These are phyloP conservation scores for Pegea sp. DNA, from an alignment of 23 tunicate species.

Conservation along the genomic window DNA sequence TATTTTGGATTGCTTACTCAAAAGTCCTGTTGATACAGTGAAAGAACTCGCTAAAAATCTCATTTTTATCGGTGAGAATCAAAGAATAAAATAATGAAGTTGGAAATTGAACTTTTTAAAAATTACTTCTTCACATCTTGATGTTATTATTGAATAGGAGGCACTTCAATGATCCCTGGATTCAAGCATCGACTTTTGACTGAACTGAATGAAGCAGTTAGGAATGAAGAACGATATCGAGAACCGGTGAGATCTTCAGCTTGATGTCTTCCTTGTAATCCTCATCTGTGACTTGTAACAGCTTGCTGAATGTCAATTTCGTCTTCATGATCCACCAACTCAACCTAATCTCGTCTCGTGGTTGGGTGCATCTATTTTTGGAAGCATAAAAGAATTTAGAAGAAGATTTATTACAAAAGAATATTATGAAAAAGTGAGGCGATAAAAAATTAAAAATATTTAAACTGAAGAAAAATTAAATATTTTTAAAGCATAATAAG, in stretches of 20 bases:
- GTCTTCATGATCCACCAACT: conserved; percentile 54
- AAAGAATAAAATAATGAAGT: not conserved
- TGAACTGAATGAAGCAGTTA: conserved; percentile 39
- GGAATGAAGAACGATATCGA: conserved; percentile 31
- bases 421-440: conserved; percentile 51
- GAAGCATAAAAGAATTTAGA: conserved; percentile 39
- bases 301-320: conserved; percentile 59
- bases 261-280: too few species aligned
- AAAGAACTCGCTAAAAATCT: conserved; percentile 46
- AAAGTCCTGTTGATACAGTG: conserved; percentile 44
- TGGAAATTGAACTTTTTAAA: not conserved
- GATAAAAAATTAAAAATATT: not conserved
- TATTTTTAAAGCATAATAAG: conserved; percentile 22
- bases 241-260: conserved; percentile 22
- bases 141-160: conserved; percentile 17
- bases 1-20: conserved; percentile 36
- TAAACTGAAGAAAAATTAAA: not conserved
- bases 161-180: conserved; percentile 75
- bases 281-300: conserved; percentile 9
- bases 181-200: conserved; percentile 57
- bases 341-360: conserved; percentile 53
- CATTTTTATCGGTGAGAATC: conserved; percentile 30
- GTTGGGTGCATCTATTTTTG: conserved; percentile 81
- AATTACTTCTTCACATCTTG: not conserved
- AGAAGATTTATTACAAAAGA: conserved; percentile 45